These are phyloP conservation scores for Mormyrops boulengeri DNA, from an alignment of 2,797 vertebrate genomes.

Conservation along the genomic window DNA sequence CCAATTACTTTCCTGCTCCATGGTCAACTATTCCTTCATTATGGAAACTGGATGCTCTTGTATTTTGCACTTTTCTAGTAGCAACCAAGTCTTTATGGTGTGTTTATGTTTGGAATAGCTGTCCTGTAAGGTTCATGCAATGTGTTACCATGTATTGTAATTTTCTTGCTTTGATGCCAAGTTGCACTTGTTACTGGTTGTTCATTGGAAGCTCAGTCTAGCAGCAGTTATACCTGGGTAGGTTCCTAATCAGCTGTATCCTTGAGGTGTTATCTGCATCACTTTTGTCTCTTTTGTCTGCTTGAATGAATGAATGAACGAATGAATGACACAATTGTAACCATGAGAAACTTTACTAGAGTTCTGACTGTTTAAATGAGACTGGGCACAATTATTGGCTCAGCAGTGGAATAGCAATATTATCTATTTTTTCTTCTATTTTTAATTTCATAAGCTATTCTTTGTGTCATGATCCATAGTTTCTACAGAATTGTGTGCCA, in stretches of 20 bases:
- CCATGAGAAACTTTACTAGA: background rate
- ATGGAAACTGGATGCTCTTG: background rate
- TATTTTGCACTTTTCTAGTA: background rate
- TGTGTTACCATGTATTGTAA: background rate
- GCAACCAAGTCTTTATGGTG: background rate
- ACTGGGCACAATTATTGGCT: background rate
- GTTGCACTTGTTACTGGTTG: background rate
- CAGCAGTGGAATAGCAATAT: background rate
- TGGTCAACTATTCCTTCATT: background rate
- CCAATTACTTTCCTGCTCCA: background rate
- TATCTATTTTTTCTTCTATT: background rate
- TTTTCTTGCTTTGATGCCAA: background rate
- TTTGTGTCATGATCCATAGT: conserved; percentile 2
- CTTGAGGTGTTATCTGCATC: background rate
- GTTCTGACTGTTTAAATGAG: background rate
- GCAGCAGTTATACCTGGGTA: background rate
- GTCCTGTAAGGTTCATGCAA: background rate
- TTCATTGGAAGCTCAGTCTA: background rate
- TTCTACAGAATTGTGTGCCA: background rate
- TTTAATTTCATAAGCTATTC: background rate
- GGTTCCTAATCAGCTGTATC: background rate
- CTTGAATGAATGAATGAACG: background rate
- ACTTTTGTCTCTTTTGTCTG: background rate
- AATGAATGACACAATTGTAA: background rate
- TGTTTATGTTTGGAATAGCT: background rate